Conservation (phyloP, 1,140 invertebrate genomes). For the Fragariocoptes setiger region DNA sequence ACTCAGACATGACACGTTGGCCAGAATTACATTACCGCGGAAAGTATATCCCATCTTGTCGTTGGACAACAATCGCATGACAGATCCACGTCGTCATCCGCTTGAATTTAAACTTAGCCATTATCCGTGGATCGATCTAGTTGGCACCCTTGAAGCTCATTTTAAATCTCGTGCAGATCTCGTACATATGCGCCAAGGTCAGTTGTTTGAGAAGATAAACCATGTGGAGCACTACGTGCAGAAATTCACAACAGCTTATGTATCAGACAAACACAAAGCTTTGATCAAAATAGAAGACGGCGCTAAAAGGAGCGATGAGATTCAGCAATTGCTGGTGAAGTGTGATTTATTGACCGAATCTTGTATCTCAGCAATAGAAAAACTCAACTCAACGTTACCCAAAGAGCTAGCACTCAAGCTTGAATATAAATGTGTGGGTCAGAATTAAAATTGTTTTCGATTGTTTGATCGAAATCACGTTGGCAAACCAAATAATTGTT, state of each 20-base stretch:
- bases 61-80: background rate
- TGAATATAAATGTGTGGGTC: too few species aligned
- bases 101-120: background rate
- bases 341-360: background rate
- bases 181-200: background rate
- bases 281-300: background rate
- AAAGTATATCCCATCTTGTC: background rate
- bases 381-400: background rate
- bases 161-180: background rate
- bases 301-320: background rate
- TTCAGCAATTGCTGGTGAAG: background rate
- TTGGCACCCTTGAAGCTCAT: background rate
- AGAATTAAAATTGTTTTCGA: too few species aligned
- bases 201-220: background rate
- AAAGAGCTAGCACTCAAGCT: too few species aligned
- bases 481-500: too few species aligned
- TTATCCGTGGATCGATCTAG: background rate
- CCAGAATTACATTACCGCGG: background rate
- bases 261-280: background rate
- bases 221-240: conserved; percentile 4
- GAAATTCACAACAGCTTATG: background rate
- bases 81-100: background rate
- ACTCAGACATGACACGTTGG: background rate
- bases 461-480: too few species aligned
- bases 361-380: background rate